Percentiles rank a stretch among this genome's conserved stretches.
phyloP scores from a whole-genome alignment of 2,797 vertebrate species.

The Cossypha heuglini region DNA sequence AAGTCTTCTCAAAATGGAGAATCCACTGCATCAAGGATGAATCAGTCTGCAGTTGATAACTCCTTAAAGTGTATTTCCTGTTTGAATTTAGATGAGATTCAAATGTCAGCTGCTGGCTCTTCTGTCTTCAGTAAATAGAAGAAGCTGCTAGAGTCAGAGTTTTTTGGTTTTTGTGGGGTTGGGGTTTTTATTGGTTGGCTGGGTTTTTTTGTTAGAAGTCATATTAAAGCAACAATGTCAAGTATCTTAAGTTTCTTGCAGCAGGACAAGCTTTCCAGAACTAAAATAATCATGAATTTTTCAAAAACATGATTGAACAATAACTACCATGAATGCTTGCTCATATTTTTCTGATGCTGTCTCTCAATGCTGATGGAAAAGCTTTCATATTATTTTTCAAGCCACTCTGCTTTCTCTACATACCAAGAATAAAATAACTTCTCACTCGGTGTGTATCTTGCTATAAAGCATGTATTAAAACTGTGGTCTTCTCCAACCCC shows the following conservation, averaged over 20 bases:
- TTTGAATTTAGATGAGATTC: slow-evolving; percentile 25
- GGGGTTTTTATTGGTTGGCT: background rate
- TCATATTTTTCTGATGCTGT: background rate
- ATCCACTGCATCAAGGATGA: background rate
- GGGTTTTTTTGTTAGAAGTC: background rate
- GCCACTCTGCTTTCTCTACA: background rate
- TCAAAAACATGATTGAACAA: background rate
- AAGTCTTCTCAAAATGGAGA: background rate
- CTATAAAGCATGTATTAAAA: background rate
- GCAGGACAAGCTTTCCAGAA: background rate
- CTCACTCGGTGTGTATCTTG: background rate
- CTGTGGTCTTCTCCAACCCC: background rate
- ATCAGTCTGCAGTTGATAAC: background rate
- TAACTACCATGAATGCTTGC: background rate
- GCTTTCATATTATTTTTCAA: background rate
- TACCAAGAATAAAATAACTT: background rate
- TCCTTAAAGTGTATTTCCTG: background rate
- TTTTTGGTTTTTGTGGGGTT: background rate
- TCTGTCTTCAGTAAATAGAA: background rate
- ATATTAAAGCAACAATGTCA: background rate
- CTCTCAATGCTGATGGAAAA: background rate
- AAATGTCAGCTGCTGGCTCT: background rate
- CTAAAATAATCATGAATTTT: background rate
- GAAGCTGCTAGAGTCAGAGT: background rate
- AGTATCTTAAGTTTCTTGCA: background rate